Base-by-base conservation (phyloP, 2,888 invertebrate species). In the Lasius platythorax region DNA sequence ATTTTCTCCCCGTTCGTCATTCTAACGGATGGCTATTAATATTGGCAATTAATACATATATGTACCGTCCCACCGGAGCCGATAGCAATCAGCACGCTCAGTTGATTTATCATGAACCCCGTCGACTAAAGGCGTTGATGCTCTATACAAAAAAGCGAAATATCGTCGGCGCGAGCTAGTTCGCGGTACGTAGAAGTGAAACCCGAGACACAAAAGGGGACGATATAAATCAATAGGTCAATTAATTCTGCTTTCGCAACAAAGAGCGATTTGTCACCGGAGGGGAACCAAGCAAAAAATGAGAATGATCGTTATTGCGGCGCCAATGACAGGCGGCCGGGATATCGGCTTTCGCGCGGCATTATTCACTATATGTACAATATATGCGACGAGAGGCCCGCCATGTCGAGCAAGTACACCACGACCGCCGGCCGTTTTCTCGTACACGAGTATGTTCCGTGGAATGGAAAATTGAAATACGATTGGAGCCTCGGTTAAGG, bases 381-480 rank as follows among this genome's bases (percentile, higher is more conserved):
- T 53, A 63, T 50, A 40, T 37, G 46, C 23, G 58, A 43, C 37
- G 40, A 30, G 28, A 33, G 72, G 12, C 56, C 40, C 76, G 33
- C 23, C 56, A 18, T 37, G 28, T 37, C 23, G 4, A 58, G 58
- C 56, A 70, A 46, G 46, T 61, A 40, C 61, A 61, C 70, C 46
- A 46, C 58, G 46, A 61, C 72, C 28, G 72, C 23, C 43, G 56
- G 70, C 78, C 78, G 56, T 79, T 79, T 79, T 61, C 79, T 70
- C 58, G 46, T 58, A 28, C n/a, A 53, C 37, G 40, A 58, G 33
- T 18, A 23, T 30, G 53, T 58, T 28, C 74, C 33, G 58, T 61
- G 78, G 67, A 43, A 58, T 70, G 68, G 58, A 75, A 82, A 87
- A 87, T 85, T 85, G 79, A 84, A 88, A 87, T 74, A 83, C 73